Conservation (phyloP, 2,797 vertebrate species). For the Poecilia wingei region DNA sequence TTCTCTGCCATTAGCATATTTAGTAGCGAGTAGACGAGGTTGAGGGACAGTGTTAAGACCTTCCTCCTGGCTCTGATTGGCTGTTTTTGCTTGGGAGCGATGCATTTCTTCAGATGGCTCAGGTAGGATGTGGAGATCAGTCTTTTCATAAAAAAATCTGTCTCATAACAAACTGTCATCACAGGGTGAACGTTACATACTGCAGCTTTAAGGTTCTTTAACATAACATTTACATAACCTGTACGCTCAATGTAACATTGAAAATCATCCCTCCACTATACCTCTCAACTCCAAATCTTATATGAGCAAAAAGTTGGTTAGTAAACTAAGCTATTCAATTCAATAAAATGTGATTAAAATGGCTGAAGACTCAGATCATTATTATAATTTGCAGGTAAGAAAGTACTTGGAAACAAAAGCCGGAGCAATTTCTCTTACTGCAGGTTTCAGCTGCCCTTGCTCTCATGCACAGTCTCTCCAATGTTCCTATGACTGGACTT, state of each 20-base stretch:
- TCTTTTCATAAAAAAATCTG: too few relatives aligned
- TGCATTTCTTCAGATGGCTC: too few relatives aligned
- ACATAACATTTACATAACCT: background rate
- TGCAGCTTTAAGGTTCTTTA: background rate
- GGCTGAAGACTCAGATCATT: background rate
- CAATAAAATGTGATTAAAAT: background rate
- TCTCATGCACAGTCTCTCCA: constrained; percentile 14
- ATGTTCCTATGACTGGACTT: constrained; percentile 31
- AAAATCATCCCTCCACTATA: background rate
- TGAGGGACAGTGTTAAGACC: too few relatives aligned
- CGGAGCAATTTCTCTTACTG: constrained; percentile 49
- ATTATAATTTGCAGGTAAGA: background rate
- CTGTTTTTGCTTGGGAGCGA: too few relatives aligned
- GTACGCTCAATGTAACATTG: background rate
- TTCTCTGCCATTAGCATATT: too few relatives aligned
- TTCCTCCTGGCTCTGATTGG: too few relatives aligned
- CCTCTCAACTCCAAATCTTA: background rate
- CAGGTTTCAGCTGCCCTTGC: constrained; percentile 55
- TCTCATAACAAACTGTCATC: too few relatives aligned
- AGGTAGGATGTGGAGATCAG: too few relatives aligned
- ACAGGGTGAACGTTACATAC: too few relatives aligned
- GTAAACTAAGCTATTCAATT: background rate
- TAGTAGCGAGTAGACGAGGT: too few relatives aligned
- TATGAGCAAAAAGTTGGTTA: background rate
- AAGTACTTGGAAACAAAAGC: constrained; percentile 13